phyloP scores from a whole-genome alignment of 2,797 vertebrate species.

The Eospalax fontanierii region DNA sequence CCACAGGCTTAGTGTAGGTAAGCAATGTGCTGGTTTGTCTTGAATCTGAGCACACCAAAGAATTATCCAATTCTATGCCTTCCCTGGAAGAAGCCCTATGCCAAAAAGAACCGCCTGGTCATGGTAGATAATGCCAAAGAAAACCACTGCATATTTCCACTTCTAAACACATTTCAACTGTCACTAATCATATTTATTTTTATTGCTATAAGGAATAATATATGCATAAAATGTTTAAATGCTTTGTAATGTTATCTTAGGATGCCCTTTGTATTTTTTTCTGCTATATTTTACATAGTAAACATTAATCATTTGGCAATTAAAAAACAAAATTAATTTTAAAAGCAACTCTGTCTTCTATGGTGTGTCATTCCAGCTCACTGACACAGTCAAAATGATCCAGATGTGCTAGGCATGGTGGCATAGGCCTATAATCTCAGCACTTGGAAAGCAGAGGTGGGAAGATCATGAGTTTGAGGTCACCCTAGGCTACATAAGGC shows the following conservation, averaged over 20 bases:
- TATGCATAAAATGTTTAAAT: conserved; percentile 34
- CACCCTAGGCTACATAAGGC: background rate
- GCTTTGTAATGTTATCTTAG: background rate
- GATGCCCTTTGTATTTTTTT: background rate
- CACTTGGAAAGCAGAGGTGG: background rate
- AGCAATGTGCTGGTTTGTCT: conserved; percentile 14
- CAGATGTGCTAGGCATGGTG: background rate
- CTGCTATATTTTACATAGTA: conserved; percentile 32
- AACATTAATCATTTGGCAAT: background rate
- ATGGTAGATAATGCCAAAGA: conserved; percentile 84
- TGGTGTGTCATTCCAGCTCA: background rate
- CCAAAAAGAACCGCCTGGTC: background rate
- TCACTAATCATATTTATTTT: conserved; percentile 22
- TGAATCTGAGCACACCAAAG: conserved; percentile 82
- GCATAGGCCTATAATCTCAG: background rate
- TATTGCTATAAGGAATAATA: background rate
- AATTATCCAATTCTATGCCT: conserved; percentile 55
- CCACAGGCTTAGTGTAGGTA: conserved; percentile 59
- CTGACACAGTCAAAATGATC: background rate
- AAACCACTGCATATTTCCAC: conserved; percentile 8
- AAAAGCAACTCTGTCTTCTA: background rate
- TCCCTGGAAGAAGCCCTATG: background rate
- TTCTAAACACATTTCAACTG: background rate
- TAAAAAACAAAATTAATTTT: conserved; percentile 46
- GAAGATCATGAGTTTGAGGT: background rate